Conservation (phyloP, 2,797 vertebrate species). For the Emydoidea blandingii region DNA sequence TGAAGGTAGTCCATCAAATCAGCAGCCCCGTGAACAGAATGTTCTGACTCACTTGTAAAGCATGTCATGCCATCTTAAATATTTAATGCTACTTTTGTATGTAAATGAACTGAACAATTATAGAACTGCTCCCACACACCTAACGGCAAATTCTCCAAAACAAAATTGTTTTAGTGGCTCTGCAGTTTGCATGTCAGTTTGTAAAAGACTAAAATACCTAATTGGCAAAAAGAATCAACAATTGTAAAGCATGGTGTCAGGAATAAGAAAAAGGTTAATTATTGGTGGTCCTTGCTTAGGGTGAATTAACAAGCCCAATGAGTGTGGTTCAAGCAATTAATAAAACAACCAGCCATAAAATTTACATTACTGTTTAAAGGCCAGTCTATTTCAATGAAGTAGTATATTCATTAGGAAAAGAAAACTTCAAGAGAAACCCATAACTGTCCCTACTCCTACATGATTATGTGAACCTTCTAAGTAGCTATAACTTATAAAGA, state of each 20-base stretch:
- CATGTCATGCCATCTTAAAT: neutral
- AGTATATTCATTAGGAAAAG: slow-evolving; percentile 6
- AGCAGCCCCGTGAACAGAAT: neutral
- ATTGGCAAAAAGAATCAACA: slow-evolving; percentile 59
- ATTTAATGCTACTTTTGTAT: neutral
- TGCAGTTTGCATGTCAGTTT: neutral
- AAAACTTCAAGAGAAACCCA: neutral
- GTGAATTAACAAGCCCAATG: slow-evolving; percentile 29
- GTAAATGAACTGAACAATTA: neutral
- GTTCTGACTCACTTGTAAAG: neutral
- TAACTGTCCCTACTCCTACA: neutral
- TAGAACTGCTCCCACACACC: neutral
- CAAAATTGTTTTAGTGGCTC: neutral
- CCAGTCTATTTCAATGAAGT: neutral
- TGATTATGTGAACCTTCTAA: neutral
- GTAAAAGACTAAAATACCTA: slow-evolving; percentile 54
- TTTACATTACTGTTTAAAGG: slow-evolving; percentile 31
- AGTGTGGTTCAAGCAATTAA: slow-evolving; percentile 51
- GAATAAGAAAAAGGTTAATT: slow-evolving; percentile 68
- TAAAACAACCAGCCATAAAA: slow-evolving; percentile 21
- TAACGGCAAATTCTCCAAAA: neutral
- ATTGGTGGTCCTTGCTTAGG: slow-evolving; percentile 22
- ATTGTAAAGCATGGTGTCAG: slow-evolving; percentile 42
- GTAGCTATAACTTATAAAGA: neutral
- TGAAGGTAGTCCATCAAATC: neutral